Evolutionary conservation across 1,140 invertebrate genomes (phyloP).

Genomic region (Gyrodactylus bullatarudis): DNA sequence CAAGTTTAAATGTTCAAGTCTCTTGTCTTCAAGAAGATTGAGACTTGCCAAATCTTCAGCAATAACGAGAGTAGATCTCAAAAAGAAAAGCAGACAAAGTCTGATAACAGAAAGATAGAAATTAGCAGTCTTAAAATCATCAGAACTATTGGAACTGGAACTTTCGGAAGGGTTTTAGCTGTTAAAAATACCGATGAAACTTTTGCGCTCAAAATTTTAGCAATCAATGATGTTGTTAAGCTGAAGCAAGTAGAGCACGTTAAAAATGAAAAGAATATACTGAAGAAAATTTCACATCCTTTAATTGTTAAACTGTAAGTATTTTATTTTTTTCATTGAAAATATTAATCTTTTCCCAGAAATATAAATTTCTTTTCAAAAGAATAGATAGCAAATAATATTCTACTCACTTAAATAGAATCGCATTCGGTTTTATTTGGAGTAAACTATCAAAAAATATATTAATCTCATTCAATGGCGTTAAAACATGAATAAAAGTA

Average conservation of each 20-base stretch:
- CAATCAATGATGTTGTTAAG: constrained; percentile 55
- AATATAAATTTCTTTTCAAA: not conserved
- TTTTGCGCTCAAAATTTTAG: constrained; percentile 56
- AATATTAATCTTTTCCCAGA: not conserved
- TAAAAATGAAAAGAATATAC: constrained; percentile 60
- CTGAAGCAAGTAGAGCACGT: constrained; percentile 61
- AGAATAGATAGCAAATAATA: too few species aligned
- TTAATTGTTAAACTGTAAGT: constrained; percentile 73
- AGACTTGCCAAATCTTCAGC: not conserved
- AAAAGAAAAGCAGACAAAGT: not conserved
- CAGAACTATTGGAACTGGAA: constrained; percentile 36
- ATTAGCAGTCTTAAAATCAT: not conserved
- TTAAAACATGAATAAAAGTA: too few species aligned
- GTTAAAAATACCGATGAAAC: constrained; percentile 37
- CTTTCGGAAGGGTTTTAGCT: constrained; percentile 55
- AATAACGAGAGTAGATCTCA: not conserved
- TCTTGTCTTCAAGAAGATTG: not conserved
- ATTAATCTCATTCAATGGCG: too few species aligned
- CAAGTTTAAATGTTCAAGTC: not conserved
- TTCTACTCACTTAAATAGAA: too few species aligned
- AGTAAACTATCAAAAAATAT: too few species aligned
- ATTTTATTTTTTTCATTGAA: too few species aligned
- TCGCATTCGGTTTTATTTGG: too few species aligned
- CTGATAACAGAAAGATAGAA: not conserved
- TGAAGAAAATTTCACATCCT: constrained; percentile 45